Conservation (phyloP, 2,888 invertebrate species). For the Cheiracanthium punctorium region DNA sequence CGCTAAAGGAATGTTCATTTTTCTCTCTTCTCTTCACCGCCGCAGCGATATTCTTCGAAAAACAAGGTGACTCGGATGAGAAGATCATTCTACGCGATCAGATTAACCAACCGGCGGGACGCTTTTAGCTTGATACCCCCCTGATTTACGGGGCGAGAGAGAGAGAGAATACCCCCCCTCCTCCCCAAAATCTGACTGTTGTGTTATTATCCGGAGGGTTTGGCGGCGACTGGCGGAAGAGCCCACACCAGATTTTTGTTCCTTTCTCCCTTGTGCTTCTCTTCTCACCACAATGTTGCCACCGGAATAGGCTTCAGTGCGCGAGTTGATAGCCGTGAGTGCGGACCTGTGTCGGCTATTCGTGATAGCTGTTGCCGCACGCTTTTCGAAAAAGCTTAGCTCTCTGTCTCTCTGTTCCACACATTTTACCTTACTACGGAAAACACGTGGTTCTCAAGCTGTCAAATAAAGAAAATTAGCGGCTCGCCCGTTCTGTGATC, state of each 20-base stretch:
- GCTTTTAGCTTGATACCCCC: background rate
- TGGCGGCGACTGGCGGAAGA: slow-evolving; percentile 35
- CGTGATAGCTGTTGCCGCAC: slow-evolving; percentile 16
- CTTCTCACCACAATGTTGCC: slow-evolving; percentile 60
- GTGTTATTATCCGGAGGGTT: slow-evolving; percentile 49
- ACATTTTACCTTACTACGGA: too few relatives aligned
- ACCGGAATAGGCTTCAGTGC: slow-evolving; percentile 52
- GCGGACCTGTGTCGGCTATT: slow-evolving; percentile 29
- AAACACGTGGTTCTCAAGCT: slow-evolving; percentile 21
- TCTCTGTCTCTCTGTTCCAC: background rate
- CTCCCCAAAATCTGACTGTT: background rate
- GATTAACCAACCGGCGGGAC: too few relatives aligned
- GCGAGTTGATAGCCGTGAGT: slow-evolving; percentile 9
- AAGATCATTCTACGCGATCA: too few relatives aligned
- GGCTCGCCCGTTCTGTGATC: too few relatives aligned
- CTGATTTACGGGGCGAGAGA: background rate
- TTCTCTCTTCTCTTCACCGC: too few relatives aligned
- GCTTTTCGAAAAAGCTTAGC: background rate
- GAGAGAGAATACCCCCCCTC: too few relatives aligned
- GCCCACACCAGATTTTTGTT: slow-evolving; percentile 31
- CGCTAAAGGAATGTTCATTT: too few relatives aligned
- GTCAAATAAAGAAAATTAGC: too few relatives aligned
- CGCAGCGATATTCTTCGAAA: too few relatives aligned
- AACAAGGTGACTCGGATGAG: too few relatives aligned
- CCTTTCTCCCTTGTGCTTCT: too few relatives aligned